Percentiles rank a stretch among this genome's conserved stretches.
phyloP scores from a whole-genome alignment of 2,113 vertebrate species.

The Rhynchomys soricoides region DNA sequence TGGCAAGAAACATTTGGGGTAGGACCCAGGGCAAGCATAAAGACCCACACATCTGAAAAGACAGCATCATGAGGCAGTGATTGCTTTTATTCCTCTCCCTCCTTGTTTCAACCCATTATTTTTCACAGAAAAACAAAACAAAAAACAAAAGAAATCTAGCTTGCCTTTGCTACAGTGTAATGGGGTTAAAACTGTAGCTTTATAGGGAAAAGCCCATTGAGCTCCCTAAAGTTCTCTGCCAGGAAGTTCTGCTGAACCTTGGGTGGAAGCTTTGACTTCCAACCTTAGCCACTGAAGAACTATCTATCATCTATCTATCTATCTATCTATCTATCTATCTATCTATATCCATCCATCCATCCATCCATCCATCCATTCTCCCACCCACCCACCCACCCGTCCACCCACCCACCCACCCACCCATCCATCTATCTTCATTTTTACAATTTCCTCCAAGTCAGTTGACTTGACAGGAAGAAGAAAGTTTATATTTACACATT shows the following conservation, averaged over 20 bases:
- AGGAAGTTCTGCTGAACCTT: not conserved
- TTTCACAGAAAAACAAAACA: not conserved
- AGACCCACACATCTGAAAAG: not conserved
- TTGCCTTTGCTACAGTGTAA: not conserved
- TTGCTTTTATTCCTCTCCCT: not conserved
- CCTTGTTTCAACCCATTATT: not conserved
- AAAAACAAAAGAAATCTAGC: not conserved
- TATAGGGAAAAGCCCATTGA: not conserved
- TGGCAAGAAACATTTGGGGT: constrained; percentile 17
- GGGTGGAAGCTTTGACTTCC: not conserved
- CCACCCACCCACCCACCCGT: no score
- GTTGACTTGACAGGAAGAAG: constrained; percentile 59
- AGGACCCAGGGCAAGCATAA: not conserved
- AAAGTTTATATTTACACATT: constrained; percentile 53
- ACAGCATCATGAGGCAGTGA: not conserved
- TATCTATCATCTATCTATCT: no score
- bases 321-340: not conserved
- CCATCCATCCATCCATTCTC: no score
- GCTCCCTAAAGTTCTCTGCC: not conserved
- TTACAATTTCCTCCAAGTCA: not conserved
- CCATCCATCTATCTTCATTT: no score
- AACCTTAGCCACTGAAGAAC: not conserved
- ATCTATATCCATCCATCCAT: no score
- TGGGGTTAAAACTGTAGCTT: not conserved
- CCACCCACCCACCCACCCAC: no score